These are phyloP conservation scores for Spodoptera exigua DNA, from an alignment of 2,888 invertebrate species.

Conservation along the genomic window DNA sequence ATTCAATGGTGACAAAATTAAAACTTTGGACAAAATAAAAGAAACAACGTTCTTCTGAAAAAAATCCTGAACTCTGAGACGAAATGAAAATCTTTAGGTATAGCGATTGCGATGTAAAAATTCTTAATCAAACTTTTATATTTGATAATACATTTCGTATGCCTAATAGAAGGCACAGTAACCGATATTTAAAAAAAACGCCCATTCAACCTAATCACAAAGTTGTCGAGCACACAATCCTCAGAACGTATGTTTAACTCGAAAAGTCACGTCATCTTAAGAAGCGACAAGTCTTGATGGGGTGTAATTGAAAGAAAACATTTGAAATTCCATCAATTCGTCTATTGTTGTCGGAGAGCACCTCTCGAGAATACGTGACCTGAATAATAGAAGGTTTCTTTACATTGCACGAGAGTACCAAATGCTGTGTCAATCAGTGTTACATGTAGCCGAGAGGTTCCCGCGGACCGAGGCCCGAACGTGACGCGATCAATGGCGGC, in stretches of 20 bases:
- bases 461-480: slow-evolving; percentile 69
- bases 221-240: slow-evolving; percentile 37
- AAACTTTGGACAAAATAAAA: too few species aligned
- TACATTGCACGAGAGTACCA: slow-evolving; percentile 66
- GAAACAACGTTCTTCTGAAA: too few species aligned
- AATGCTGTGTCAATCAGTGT: slow-evolving; percentile 76
- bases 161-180: slow-evolving; percentile 13
- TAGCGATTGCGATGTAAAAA: too few species aligned
- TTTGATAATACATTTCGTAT: slow-evolving; percentile 12
- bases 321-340: slow-evolving; percentile 75
- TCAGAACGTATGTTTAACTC: slow-evolving; percentile 51
- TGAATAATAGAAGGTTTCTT: slow-evolving; percentile 73
- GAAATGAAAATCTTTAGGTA: too few species aligned
- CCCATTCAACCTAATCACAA: slow-evolving; percentile 24
- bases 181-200: slow-evolving; percentile 14
- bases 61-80: too few species aligned
- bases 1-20: too few species aligned
- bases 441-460: slow-evolving; percentile 74
- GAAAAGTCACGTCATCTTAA: slow-evolving; percentile 60
- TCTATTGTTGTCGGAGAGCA: slow-evolving; percentile 74
- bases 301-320: slow-evolving; percentile 81
- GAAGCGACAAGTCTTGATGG: slow-evolving; percentile 68
- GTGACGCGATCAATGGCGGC: slow-evolving; percentile 84
- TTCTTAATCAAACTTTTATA: too few species aligned
- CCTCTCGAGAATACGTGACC: slow-evolving; percentile 87